phyloP scores from a whole-genome alignment of 2,888 invertebrate species.

The Drosophila colorata region DNA sequence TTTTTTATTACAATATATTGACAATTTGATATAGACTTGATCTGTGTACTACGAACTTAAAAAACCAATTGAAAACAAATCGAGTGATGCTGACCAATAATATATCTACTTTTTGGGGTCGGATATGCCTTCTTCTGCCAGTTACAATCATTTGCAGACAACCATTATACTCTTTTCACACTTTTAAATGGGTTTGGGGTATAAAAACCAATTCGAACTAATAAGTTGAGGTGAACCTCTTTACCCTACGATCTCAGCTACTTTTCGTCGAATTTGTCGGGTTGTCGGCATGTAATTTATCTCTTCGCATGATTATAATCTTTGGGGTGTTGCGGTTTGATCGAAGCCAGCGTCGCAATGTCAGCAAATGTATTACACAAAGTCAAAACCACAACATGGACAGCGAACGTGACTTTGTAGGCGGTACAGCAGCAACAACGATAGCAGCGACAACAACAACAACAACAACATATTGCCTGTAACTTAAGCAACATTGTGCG shows the following conservation, averaged over 20 bases:
- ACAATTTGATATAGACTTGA: too few species aligned
- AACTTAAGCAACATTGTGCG: constrained; percentile 52
- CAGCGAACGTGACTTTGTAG: constrained; percentile 47
- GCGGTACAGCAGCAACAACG: constrained; percentile 20
- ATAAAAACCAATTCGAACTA: background rate
- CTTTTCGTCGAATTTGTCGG: constrained; percentile 6
- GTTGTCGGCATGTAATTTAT: constrained; percentile 35
- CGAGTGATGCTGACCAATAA: too few species aligned
- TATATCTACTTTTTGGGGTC: too few species aligned
- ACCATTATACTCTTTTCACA: too few species aligned
- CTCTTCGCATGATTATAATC: constrained; percentile 24
- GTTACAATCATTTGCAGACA: too few species aligned
- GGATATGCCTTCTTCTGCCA: too few species aligned
- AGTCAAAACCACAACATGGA: constrained; percentile 15
- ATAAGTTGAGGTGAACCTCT: background rate
- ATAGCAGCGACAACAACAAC: constrained; percentile 17
- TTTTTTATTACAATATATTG: too few species aligned
- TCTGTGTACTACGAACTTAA: too few species aligned
- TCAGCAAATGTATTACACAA: constrained; percentile 32
- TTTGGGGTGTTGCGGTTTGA: constrained; percentile 25
- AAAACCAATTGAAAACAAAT: too few species aligned
- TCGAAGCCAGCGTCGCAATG: constrained; percentile 30
- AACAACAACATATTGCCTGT: constrained; percentile 32
- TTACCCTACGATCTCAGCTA: background rate
- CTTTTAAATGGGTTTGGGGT: too few species aligned